phyloP scores from a whole-genome alignment of 2,797 vertebrate species.

The Sphenopsis melanotis region DNA sequence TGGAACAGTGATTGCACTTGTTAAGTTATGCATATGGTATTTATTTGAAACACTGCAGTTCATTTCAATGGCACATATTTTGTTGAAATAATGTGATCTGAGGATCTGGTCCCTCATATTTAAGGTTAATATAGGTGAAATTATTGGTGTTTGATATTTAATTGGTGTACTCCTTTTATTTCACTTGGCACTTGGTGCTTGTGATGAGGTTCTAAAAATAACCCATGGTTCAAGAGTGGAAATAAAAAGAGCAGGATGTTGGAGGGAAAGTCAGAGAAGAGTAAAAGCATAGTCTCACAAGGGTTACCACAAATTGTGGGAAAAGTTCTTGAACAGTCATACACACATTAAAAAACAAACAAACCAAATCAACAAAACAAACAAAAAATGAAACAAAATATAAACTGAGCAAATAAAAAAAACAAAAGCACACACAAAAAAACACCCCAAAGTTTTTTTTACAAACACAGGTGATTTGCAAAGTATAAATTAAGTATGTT shows the following conservation, averaged over 20 bases:
- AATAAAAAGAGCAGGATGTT: not conserved
- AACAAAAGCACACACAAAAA: not conserved
- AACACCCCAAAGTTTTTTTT: rapidly evolving
- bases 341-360: not conserved
- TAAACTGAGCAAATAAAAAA: not conserved
- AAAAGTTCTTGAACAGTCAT: not conserved
- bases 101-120: not conserved
- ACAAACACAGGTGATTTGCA: rapidly evolving
- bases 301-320: not conserved
- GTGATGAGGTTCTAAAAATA: not conserved
- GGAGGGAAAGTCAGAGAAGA: not conserved
- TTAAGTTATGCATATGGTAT: not conserved
- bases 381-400: not conserved
- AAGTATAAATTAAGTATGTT: not conserved
- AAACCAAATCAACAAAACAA: not conserved
- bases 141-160: not conserved
- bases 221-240: not conserved
- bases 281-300: not conserved
- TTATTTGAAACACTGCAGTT: not conserved
- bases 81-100: not conserved
- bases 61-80: not conserved
- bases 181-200: not conserved
- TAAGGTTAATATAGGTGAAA: not conserved
- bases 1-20: not conserved
- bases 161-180: not conserved